Percentiles rank a stretch among this genome's conserved stretches.
phyloP scores from a whole-genome alignment of 2,888 invertebrate genomes.

The Dolichomitus sp. region DNA sequence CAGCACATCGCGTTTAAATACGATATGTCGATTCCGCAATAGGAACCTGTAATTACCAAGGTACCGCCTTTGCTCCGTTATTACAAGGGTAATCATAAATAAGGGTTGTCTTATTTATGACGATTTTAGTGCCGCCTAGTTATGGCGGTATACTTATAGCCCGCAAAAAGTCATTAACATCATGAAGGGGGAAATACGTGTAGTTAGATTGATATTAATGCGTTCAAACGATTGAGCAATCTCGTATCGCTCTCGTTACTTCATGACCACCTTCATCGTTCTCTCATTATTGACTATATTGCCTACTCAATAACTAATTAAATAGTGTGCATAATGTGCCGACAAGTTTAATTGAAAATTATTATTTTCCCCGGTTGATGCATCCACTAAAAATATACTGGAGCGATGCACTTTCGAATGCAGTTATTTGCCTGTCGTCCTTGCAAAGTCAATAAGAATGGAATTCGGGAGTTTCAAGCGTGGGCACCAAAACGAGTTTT shows the following conservation, averaged over 20 bases:
- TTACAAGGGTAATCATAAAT: slow-evolving; percentile 6
- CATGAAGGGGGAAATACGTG: slow-evolving; percentile 24
- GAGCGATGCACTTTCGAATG: slow-evolving; percentile 32
- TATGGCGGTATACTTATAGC: slow-evolving; percentile 23
- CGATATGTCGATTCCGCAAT: slow-evolving; percentile 45
- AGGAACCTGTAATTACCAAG: slow-evolving; percentile 14
- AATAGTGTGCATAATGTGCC: slow-evolving; percentile 27
- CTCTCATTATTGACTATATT: slow-evolving; percentile 24
- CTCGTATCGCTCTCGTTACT: slow-evolving; percentile 54
- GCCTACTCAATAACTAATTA: slow-evolving; percentile 42
- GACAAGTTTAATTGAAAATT: slow-evolving; percentile 46
- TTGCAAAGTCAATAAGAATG: slow-evolving; percentile 41
- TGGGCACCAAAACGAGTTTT: slow-evolving; percentile 75
- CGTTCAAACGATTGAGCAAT: slow-evolving; percentile 62
- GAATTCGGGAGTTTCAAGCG: slow-evolving; percentile 54
- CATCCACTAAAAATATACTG: neutral
- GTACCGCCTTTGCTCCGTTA: neutral
- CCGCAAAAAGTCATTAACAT: slow-evolving; percentile 48
- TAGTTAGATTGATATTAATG: slow-evolving; percentile 63
- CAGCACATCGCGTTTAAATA: slow-evolving; percentile 71
- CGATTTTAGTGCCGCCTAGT: slow-evolving; percentile 25
- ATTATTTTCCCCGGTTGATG: slow-evolving; percentile 9
- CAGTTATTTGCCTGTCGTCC: slow-evolving; percentile 7
- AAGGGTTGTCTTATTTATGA: slow-evolving; percentile 19
- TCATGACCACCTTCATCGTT: slow-evolving; percentile 25